phyloP scores from a whole-genome alignment of 2,113 vertebrate species.

The Tricholaema leucomelas region DNA sequence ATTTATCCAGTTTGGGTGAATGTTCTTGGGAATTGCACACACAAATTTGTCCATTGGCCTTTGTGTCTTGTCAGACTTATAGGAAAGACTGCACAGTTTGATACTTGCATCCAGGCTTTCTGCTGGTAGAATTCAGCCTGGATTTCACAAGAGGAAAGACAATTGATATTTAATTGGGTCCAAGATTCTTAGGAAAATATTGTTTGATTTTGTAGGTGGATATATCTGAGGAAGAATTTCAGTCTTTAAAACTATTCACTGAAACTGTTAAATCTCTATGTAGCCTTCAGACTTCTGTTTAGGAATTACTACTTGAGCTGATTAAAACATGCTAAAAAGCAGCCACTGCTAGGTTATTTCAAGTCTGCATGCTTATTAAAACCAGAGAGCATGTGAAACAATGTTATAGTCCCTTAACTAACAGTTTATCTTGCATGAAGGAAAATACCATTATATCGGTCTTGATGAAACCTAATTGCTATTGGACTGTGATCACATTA shows the following conservation, averaged over 20 bases:
- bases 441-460: constrained; percentile 41
- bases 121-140: neutral
- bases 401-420: constrained; percentile 48
- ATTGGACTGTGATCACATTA: constrained; percentile 46
- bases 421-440: constrained; percentile 65
- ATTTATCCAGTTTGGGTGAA: neutral
- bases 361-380: constrained; percentile 50
- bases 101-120: neutral
- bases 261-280: neutral
- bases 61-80: neutral
- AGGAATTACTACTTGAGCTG: neutral
- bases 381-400: constrained; percentile 38
- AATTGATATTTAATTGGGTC: neutral
- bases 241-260: neutral
- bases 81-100: neutral
- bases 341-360: neutral
- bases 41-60: neutral
- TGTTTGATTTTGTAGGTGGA: neutral
- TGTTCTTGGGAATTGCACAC: neutral
- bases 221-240: neutral
- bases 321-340: constrained; percentile 27
- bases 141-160: neutral
- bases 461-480: constrained; percentile 53
- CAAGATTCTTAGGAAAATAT: neutral
- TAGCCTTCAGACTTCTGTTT: neutral